phyloP scores from a whole-genome alignment of 2,113 vertebrate genomes.

The Phoxinus phoxinus region DNA sequence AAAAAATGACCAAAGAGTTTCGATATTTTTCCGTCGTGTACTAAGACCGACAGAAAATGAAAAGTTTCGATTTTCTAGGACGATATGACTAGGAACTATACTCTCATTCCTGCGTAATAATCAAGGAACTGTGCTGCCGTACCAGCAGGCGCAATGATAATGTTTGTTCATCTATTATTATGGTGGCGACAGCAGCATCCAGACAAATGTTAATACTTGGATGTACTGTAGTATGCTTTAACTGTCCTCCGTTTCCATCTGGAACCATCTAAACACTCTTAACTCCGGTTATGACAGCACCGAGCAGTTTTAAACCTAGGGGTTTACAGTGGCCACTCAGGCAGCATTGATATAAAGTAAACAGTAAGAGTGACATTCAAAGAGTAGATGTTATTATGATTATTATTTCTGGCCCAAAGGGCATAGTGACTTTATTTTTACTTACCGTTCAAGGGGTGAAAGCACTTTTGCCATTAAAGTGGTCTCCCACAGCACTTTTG shows the following conservation, averaged over 20 bases:
- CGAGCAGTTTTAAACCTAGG: slow-evolving; percentile 7
- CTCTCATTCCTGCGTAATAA: too few species aligned
- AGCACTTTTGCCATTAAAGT: neutral
- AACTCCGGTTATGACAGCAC: neutral
- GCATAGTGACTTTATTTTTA: neutral
- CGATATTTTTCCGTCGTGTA: too few species aligned
- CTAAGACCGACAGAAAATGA: too few species aligned
- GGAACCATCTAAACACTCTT: neutral
- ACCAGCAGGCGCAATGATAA: too few species aligned
- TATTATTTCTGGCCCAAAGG: slow-evolving; percentile 13
- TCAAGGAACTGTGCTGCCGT: too few species aligned
- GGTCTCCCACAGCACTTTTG: neutral
- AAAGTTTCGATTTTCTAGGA: too few species aligned
- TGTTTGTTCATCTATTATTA: neutral
- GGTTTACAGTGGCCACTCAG: slow-evolving; percentile 10
- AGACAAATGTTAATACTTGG: neutral
- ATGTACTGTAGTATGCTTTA: neutral
- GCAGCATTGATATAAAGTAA: slow-evolving; percentile 21
- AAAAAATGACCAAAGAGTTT: too few species aligned
- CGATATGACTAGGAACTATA: too few species aligned
- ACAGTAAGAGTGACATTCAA: slow-evolving; percentile 19
- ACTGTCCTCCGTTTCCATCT: neutral
- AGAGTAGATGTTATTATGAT: neutral
- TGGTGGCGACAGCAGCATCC: neutral
- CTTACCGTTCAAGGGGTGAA: neutral